phyloP scores from a whole-genome alignment of 30 jellyfish, hydroid and myxozoan genomes.

The Phacellophora camtschatica region DNA sequence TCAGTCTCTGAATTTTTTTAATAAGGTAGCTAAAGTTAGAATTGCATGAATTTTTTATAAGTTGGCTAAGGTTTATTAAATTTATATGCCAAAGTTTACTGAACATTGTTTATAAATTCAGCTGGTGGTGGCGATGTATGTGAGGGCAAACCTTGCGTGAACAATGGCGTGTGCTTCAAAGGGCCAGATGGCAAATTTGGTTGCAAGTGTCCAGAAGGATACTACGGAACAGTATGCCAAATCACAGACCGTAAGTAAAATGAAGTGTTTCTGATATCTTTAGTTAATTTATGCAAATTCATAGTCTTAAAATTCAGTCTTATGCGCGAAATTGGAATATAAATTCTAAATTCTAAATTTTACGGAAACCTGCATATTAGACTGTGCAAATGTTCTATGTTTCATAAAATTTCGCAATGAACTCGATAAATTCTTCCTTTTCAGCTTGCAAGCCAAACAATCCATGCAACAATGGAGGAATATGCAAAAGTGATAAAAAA shows the following conservation, averaged over 20 bases:
- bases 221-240: constrained; percentile 76
- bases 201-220: constrained; percentile 78
- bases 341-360: no score
- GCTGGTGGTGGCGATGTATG: constrained; percentile 72
- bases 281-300: not conserved
- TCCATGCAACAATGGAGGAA: constrained; percentile 81
- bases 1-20: no score
- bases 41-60: no score
- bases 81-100: no score
- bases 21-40: no score
- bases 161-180: constrained; percentile 70
- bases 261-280: not conserved
- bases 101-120: constrained; percentile 20
- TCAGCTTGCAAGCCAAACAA: constrained; percentile 79
- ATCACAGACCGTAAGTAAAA: constrained; percentile 48
- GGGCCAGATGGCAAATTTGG: constrained; percentile 52
- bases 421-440: no score
- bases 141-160: constrained; percentile 79
- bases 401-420: no score
- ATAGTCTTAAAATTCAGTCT: no score
- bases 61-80: no score
- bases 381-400: no score
- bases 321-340: no score
- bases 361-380: no score
- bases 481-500: constrained; percentile 54